Evolutionary conservation across 2,888 invertebrate genomes (phyloP).

Genomic region (Tachystola acroxantha): DNA sequence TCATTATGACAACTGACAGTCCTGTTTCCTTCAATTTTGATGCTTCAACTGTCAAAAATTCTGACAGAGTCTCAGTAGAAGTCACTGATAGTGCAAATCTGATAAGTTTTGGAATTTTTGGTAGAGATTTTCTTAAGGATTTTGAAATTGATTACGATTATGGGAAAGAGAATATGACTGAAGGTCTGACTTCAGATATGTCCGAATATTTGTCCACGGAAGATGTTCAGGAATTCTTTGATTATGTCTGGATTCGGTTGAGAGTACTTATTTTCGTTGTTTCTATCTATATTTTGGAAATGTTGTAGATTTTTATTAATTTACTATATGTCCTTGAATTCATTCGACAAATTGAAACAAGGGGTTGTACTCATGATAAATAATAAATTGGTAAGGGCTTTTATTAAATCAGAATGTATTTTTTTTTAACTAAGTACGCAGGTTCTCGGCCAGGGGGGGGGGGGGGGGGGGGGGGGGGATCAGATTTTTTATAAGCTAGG

Average conservation of each 20-base stretch:
- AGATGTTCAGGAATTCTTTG: slow-evolving; percentile 50
- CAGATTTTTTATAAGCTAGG: too few relatives aligned
- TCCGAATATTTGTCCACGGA: slow-evolving; percentile 46
- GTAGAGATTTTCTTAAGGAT: slow-evolving; percentile 43
- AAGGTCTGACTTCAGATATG: slow-evolving; percentile 20
- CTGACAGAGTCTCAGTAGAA: slow-evolving; percentile 28
- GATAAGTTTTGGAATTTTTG: slow-evolving; percentile 43
- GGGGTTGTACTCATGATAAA: too few relatives aligned
- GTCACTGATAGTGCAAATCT: slow-evolving; percentile 31
- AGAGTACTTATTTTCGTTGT: slow-evolving; percentile 53
- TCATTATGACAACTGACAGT: slow-evolving; percentile 29
- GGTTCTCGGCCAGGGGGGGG: too few relatives aligned
- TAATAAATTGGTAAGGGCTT: not conserved
- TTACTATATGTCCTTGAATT: too few relatives aligned
- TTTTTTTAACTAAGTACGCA: too few relatives aligned
- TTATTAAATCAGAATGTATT: too few relatives aligned
- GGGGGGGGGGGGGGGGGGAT: too few relatives aligned
- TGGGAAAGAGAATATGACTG: slow-evolving; percentile 15
- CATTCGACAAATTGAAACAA: too few relatives aligned
- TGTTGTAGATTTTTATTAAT: slow-evolving; percentile 39
- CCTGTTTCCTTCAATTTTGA: slow-evolving; percentile 29
- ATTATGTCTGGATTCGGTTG: slow-evolving; percentile 63
- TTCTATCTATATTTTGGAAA: slow-evolving; percentile 66
- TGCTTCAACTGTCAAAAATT: slow-evolving; percentile 17
- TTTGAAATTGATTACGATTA: slow-evolving; percentile 15